Evolutionary conservation across 2,797 vertebrate genomes (phyloP).

Genomic region (Thamnophis elegans): DNA sequence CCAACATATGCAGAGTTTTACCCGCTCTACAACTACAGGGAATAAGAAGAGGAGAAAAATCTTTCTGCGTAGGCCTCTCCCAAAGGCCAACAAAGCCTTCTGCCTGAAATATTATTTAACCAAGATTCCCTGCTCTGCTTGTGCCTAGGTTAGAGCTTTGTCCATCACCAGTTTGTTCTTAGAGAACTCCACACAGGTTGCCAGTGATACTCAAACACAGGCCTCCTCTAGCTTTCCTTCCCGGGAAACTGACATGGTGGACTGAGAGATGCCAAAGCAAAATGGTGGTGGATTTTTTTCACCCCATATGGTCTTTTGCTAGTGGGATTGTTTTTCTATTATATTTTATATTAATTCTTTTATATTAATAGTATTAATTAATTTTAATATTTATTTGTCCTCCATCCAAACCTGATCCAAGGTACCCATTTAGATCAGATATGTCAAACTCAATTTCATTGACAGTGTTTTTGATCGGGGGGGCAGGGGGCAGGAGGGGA

Average conservation of each 20-base stretch:
- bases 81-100: no score
- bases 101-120: not conserved
- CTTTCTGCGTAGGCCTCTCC: no score
- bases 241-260: not conserved
- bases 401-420: not conserved
- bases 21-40: no score
- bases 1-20: no score
- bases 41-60: no score
- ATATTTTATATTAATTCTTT: no score
- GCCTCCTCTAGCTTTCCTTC: not conserved
- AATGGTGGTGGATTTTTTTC: no score
- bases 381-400: not conserved
- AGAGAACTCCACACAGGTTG: not conserved
- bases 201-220: not conserved
- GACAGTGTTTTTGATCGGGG: no score
- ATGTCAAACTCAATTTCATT: no score
- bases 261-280: no score
- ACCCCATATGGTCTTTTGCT: not conserved
- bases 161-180: not conserved
- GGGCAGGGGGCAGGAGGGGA: no score
- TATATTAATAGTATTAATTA: not conserved
- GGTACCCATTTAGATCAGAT: not conserved
- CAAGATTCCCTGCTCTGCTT: not conserved
- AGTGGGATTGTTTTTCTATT: no score
- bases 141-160: not conserved